Base-by-base conservation (phyloP, 1,140 invertebrate species). In the Hestina assimilis region DNA sequence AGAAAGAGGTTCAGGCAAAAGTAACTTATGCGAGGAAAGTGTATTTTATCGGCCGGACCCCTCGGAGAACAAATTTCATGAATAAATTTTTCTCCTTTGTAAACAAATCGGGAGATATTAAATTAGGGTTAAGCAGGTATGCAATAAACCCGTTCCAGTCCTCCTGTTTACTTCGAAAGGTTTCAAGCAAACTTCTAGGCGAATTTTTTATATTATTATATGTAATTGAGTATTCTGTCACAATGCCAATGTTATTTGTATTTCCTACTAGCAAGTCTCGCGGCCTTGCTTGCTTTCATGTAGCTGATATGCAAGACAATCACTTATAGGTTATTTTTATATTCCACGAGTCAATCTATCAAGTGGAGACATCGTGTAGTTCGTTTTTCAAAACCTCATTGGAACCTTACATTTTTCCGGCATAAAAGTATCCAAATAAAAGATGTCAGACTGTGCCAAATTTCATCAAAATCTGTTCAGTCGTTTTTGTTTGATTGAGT, bases 71-170 rank as follows among this genome's bases (percentile, higher is more conserved):
- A 79, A 83, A 83, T 79, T 79, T 79, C 77, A 77, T 83, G 76
- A 83, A 83, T 83, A 83, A 79, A 79, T 35, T 35, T 79, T 83
- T 82, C 74, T 78, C 73, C 70, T 80, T 83, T 79, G 79, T 79
- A 80, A 83, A 82, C 76, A 83, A 79, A 82, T 82, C 72, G 76
- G 76, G 69, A 68, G 45, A 31, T 58, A 59, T 31, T 38, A 42
- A 58, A 59, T 50, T 35, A 42, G 19, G 31, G 31, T 5, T 14
- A 20, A 47, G 24, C 53, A 40, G 54, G 41, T 26, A 24, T 51
- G 46, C 4, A 40, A 33, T 35, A 47, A 46, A 23, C 21, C 23
- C 14, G 6, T 15, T 15, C 43, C 15, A 15, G 28, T n/a, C 24
- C 43, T 46, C 24, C 28, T 46, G 24, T 46, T 46, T 46, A 46